phyloP scores from a whole-genome alignment of 1,140 invertebrate species.

The Apocrypta bakeri region DNA sequence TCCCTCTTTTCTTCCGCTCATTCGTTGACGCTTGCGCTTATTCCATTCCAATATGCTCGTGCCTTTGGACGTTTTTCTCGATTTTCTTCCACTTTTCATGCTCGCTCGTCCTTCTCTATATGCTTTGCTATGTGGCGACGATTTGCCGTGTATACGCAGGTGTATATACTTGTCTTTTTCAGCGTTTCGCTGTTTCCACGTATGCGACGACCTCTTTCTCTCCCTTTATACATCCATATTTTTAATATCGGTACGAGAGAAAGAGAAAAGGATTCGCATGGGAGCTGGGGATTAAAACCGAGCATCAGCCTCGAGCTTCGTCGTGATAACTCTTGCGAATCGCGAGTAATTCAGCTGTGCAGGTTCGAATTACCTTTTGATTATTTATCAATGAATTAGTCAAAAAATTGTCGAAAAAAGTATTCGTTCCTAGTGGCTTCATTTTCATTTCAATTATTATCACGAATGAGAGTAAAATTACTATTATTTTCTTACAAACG shows the following conservation, averaged over 20 bases:
- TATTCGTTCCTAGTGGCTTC: too few species aligned
- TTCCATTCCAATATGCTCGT: background rate
- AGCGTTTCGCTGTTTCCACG: background rate
- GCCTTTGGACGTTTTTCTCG: background rate
- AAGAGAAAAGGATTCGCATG: background rate
- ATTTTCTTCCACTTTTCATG: constrained; percentile 1
- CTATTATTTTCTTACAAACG: too few species aligned
- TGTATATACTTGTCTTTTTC: background rate
- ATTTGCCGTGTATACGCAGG: background rate
- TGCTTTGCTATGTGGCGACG: too few species aligned
- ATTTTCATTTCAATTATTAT: too few species aligned
- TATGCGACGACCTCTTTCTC: background rate
- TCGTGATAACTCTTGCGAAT: background rate
- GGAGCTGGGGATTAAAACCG: constrained; percentile 17
- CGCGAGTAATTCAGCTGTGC: too few species aligned
- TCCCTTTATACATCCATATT: constrained; percentile 1
- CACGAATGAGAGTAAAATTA: too few species aligned
- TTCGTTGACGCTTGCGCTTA: background rate
- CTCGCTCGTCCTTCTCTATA: background rate
- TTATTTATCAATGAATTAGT: background rate
- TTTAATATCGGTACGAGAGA: constrained; percentile 27
- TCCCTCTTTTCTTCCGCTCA: background rate
- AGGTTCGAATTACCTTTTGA: background rate
- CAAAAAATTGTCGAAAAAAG: too few species aligned
- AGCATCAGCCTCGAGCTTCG: background rate